Conservation (phyloP, 2,797 vertebrate species). For the Myotis findleyi region DNA sequence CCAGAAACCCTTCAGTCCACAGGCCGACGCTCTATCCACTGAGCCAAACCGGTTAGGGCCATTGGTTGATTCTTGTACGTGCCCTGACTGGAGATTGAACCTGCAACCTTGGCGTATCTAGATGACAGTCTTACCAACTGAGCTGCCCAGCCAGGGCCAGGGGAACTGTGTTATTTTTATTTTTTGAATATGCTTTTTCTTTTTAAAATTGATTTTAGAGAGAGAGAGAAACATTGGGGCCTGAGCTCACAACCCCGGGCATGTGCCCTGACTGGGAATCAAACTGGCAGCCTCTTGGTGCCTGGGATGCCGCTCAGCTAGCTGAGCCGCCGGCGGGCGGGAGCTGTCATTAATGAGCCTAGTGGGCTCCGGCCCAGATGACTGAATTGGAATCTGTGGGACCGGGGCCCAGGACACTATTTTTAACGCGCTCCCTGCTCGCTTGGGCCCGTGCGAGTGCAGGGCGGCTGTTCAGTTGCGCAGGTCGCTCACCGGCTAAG, state of each 20-base stretch:
- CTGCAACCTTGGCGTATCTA: too few relatives aligned
- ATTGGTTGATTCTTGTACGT: neutral
- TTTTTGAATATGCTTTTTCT: too few relatives aligned
- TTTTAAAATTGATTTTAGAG: too few relatives aligned
- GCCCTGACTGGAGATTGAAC: neutral
- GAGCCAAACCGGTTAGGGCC: too few relatives aligned
- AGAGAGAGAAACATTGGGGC: too few relatives aligned
- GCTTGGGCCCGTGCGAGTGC: neutral
- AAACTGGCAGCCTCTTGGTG: neutral
- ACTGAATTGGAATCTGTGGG: constrained; percentile 25
- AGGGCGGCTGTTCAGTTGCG: neutral
- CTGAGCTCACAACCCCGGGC: too few relatives aligned
- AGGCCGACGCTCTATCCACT: too few relatives aligned
- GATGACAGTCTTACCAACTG: too few relatives aligned
- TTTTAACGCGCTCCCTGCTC: neutral
- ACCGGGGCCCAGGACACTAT: constrained; percentile 22
- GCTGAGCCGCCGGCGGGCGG: neutral
- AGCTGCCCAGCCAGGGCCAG: too few relatives aligned
- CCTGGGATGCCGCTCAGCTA: neutral
- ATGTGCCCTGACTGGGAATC: neutral
- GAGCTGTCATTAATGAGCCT: neutral
- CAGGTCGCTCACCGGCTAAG: neutral
- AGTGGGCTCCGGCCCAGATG: neutral
- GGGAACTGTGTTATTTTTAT: neutral
- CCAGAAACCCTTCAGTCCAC: too few relatives aligned